Base-by-base conservation (phyloP, 2,797 vertebrate genomes). In the Eulemur rubriventer region DNA sequence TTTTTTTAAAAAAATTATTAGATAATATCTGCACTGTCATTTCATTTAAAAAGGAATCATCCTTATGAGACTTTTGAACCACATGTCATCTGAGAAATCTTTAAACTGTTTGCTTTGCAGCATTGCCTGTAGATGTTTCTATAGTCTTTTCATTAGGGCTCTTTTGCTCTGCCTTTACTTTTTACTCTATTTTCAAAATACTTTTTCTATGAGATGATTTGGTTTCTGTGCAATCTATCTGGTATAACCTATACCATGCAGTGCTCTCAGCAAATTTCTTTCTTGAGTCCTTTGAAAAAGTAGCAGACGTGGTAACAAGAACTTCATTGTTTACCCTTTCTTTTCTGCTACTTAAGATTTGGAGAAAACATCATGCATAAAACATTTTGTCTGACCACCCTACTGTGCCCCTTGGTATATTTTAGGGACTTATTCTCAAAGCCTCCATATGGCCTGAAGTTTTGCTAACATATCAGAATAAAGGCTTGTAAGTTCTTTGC, bases 261-360 rank as follows among this genome's bases (percentile, higher is more conserved):
- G 63, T 82, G 91, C 30, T 20, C 78, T 92, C 57, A 96, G 50
- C 43, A 52, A 96, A 93, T 94, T 96, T 94, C 16, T 70, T 97
- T 96, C 83, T n/a, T 67, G 50, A 73, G 82, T 94, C 65, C 80
- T 80, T 7, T 85, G 70, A 80, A 97, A 91, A 89, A 97, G 14
- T 65, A 97, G 3, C 61, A 84, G 52, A 75, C 28, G 14, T 72
- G 41, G 38, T 46, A 96, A 97, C 3, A 75, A 96, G 61, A 90
- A 91, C 59, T 61, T 76, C 0, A 48, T 78, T 94, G 65, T 93
- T 97, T 96, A 86, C 33, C 69, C 91, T 97, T 96, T 89, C 88
- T 90, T 95, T n/a, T 50, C 69, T 72, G 65, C 70, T 70, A 14
- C 43, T 91, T 30, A 88, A 90, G 22, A 50, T 59, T 80, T 52